Evolutionary conservation across 2,888 invertebrate genomes (phyloP), one percentile per base, ranked within the genome.

Genomic region (Acronicta alni): DNA sequence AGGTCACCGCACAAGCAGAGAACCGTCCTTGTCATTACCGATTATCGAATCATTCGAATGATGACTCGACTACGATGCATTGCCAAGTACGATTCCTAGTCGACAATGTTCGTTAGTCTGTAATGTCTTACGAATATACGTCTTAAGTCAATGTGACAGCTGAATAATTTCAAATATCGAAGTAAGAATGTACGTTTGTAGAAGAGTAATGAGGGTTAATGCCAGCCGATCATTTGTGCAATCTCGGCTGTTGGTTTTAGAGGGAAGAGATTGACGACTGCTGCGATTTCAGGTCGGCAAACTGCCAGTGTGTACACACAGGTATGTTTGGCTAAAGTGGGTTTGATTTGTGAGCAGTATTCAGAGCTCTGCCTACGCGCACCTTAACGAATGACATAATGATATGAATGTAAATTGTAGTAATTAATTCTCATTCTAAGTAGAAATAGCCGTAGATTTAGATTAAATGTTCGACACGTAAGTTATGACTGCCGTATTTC

Each of bases 231-330:
- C 86, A 91, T 92, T 91, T 89, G 87, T 90, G 90, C 89, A 91
- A 91, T 91, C 89, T 88, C 84, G 85, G 86, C 88, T 91, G 90
- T 92, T 92, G 89, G 89, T 90, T 92, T 91, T 86, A 86, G 82
- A 86, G 79, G 76, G 83, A 78, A 79, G 81, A 89, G 89, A 91
- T 91, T 88, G 89, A 90, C 86, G 75, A 75, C 83, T 83, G 85
- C 79, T 78, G 74, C 85, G 88, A 90, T 89, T 91, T 86, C 85
- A 79, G 85, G 81, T 77, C 76, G 77, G 79, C 82, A 83, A 84
- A 82, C 82, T 74, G 81, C 78, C 80, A 78, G 80, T 84, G 80
- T 88, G 85, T 57, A 71, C 41, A 56, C 37, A 57, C 53, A 73
- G 79, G 78, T 83, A 72, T 80, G 80, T 85, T 81, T 81, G 77